Evolutionary conservation across 2,888 invertebrate species (phyloP).

Genomic region (Hypomecis atomaria): DNA sequence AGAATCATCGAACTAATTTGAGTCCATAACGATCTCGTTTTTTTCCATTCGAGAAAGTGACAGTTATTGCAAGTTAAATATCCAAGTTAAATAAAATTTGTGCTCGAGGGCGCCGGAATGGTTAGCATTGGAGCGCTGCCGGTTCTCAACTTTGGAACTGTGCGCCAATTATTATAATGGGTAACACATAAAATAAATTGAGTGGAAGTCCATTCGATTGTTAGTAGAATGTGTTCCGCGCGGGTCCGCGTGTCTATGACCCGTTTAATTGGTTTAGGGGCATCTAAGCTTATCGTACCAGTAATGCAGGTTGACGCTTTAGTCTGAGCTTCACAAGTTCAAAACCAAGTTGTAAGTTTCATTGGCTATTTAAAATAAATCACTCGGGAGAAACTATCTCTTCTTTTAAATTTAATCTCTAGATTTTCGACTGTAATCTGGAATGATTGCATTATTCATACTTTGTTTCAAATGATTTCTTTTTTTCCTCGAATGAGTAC

Average conservation of each 20-base stretch:
- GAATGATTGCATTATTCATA: too few relatives aligned
- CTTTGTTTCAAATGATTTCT: too few relatives aligned
- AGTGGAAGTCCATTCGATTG: constrained; percentile 71
- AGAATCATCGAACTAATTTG: not conserved
- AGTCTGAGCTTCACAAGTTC: constrained; percentile 1
- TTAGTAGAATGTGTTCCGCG: constrained; percentile 62
- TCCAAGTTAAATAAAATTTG: constrained; percentile 58
- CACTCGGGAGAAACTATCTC: too few relatives aligned
- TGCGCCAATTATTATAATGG: constrained; percentile 77
- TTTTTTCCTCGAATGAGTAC: too few relatives aligned
- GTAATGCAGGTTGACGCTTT: constrained; percentile 16
- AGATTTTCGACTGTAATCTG: too few relatives aligned
- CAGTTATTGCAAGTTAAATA: constrained; percentile 50
- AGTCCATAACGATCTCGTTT: not conserved
- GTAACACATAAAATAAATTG: constrained; percentile 75
- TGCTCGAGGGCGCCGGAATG: constrained; percentile 53
- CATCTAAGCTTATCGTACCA: constrained; percentile 31
- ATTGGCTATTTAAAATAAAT: too few relatives aligned
- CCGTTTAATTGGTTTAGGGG: constrained; percentile 52
- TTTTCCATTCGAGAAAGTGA: constrained; percentile 7
- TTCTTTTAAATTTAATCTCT: too few relatives aligned
- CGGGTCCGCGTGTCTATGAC: constrained; percentile 51
- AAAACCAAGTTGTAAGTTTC: too few relatives aligned
- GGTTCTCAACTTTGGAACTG: constrained; percentile 64
- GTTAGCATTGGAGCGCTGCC: constrained; percentile 57